Conservation (phyloP, 2,888 invertebrate genomes). For the Onthophagus sagittarius region DNA sequence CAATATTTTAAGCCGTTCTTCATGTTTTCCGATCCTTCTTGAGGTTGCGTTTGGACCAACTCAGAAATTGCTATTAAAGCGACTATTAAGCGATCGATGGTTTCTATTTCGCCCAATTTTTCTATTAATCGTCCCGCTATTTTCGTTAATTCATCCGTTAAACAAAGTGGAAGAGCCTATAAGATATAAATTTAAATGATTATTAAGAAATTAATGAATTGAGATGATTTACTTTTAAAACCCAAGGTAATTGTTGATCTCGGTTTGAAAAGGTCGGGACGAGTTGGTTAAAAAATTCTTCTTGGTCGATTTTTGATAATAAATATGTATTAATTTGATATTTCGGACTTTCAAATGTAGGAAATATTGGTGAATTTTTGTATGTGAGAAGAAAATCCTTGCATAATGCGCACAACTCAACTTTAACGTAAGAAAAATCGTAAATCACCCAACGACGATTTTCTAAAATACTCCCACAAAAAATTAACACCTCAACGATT, state of each 20-base stretch:
- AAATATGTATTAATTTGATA: neutral
- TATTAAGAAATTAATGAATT: conserved; percentile 16
- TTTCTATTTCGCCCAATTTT: conserved; percentile 29
- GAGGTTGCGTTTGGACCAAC: conserved; percentile 34
- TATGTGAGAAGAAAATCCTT: conserved; percentile 29
- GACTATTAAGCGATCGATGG: conserved; percentile 37
- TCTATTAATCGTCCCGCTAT: conserved; percentile 33
- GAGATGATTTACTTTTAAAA: conserved; percentile 27
- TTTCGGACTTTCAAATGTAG: neutral
- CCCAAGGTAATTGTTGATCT: neutral
- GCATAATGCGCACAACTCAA: conserved; percentile 30
- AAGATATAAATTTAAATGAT: neutral
- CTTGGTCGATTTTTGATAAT: neutral
- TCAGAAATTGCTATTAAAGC: conserved; percentile 39
- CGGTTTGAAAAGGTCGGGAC: neutral
- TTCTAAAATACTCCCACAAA: conserved; percentile 31
- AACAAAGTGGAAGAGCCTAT: conserved; percentile 39
- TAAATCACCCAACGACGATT: conserved; percentile 36
- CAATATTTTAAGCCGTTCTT: conserved; percentile 36
- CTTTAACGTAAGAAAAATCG: conserved; percentile 35
- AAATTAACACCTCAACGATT: conserved; percentile 27
- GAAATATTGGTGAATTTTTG: conserved; percentile 4
- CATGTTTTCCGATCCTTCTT: conserved; percentile 26
- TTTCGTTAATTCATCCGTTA: conserved; percentile 39
- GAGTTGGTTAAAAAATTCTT: neutral